Percentiles rank a stretch among this genome's conserved stretches.
Evolutionary conservation across 2,113 vertebrate species (phyloP).

Genomic region (Leptosomus discolor): DNA sequence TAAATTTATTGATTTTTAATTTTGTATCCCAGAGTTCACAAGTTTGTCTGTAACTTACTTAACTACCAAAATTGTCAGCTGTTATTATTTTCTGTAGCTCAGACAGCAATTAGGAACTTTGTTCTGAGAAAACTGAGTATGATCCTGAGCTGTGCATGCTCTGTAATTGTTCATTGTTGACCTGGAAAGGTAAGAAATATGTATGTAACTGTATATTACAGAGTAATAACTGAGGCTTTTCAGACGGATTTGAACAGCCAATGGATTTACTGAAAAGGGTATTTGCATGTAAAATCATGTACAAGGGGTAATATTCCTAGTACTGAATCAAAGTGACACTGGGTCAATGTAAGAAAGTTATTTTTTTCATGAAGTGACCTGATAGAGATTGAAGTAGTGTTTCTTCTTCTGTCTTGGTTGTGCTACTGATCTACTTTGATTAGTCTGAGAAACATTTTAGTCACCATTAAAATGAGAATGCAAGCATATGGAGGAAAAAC

Average conservation of each 20-base stretch:
- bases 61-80: background rate
- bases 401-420: background rate
- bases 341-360: background rate
- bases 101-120: background rate
- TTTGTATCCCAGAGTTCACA: background rate
- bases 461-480: background rate
- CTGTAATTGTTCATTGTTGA: background rate
- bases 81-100: background rate
- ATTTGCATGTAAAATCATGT: background rate
- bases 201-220: background rate
- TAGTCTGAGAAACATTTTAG: background rate
- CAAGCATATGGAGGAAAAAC: background rate
- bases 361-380: rapidly evolving
- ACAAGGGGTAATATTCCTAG: background rate
- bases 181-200: background rate
- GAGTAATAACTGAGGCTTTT: background rate
- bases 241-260: background rate
- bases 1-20: background rate
- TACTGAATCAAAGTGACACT: background rate
- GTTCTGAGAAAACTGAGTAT: background rate
- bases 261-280: background rate
- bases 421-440: background rate
- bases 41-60: background rate
- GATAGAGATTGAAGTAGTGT: background rate
- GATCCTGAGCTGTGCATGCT: background rate